Evolutionary conservation across 2,797 vertebrate species (phyloP).

Genomic region (Pogoniulus pusillus): DNA sequence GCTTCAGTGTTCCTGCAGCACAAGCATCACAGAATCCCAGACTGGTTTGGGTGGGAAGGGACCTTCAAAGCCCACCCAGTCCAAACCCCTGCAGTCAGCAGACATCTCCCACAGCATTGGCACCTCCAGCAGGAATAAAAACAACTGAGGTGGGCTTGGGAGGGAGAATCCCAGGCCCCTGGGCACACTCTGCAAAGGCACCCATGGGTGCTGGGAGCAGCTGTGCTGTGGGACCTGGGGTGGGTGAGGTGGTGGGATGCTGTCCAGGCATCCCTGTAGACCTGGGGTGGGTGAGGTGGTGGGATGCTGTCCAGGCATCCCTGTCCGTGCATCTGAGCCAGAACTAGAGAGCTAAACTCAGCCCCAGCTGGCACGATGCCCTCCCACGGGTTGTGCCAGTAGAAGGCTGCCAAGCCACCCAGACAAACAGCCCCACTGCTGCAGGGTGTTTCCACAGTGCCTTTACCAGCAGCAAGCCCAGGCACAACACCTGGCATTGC

Average conservation of each 20-base stretch:
- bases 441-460: background rate
- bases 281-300: background rate
- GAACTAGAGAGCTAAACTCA: background rate
- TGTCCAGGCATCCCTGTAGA: too few relatives aligned
- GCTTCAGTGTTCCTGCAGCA: background rate
- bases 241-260: rapidly evolving
- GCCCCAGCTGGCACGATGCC: rapidly evolving
- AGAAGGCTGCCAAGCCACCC: background rate
- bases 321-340: background rate
- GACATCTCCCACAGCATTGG: background rate
- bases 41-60: background rate
- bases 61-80: too few relatives aligned
- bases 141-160: background rate
- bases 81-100: background rate
- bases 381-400: background rate
- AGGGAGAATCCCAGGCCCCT: background rate
- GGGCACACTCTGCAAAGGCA: background rate
- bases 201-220: background rate
- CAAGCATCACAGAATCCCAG: background rate
- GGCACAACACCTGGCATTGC: background rate
- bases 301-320: too few relatives aligned
- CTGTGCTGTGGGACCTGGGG: background rate
- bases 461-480: background rate
- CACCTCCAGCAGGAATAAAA: too few relatives aligned
- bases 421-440: background rate